A percentile compares a stretch with the other conserved stretches of the same genome.
Conservation (phyloP, 2,113 vertebrate genomes). For the Eira barbara region DNA sequence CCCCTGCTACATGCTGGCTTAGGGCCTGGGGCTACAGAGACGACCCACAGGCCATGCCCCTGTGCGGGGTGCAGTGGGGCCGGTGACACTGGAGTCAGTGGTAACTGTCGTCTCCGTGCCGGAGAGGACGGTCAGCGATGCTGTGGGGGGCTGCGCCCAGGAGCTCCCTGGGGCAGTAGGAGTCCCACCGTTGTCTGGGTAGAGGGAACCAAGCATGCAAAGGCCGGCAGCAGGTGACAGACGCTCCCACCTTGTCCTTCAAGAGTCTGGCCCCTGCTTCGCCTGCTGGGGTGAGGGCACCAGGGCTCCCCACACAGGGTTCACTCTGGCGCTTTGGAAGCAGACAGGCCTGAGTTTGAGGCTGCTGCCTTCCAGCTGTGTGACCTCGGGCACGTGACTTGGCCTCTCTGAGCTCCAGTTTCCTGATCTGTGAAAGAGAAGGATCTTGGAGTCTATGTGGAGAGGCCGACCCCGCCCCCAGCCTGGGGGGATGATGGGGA, state of each 20-base stretch:
- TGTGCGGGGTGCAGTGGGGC: rapidly evolving
- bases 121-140: neutral
- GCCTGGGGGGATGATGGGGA: rapidly evolving
- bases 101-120: rapidly evolving
- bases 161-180: no score
- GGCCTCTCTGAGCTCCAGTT: neutral
- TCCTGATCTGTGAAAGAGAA: neutral
- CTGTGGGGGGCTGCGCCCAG: neutral
- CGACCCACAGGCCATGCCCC: neutral
- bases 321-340: neutral
- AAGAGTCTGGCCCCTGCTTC: neutral
- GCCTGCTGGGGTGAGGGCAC: neutral
- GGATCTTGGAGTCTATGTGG: rapidly evolving
- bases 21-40: no score
- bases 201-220: neutral
- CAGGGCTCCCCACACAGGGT: rapidly evolving
- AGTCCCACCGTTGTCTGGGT: neutral
- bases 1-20: rapidly evolving
- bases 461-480: rapidly evolving
- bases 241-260: rapidly evolving
- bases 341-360: neutral
- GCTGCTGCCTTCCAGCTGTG: neutral
- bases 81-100: neutral
- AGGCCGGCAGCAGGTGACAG: neutral
- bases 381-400: neutral